Evolutionary conservation across 2,797 vertebrate genomes (phyloP).

Genomic region (Odontamblyopus lacepedii): DNA sequence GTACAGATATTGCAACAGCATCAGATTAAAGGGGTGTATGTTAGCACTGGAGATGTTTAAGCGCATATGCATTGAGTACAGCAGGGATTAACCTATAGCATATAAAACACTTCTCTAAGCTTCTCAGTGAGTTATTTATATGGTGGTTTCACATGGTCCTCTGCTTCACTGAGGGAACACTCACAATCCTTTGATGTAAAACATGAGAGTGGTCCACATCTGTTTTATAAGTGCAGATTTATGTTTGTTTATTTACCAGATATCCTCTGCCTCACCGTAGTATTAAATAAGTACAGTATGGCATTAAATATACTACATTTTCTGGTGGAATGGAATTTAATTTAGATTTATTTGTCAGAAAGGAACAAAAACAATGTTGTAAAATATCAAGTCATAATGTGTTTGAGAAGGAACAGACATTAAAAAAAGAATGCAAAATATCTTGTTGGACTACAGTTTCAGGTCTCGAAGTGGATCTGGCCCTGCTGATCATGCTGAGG

Average conservation of each 20-base stretch:
- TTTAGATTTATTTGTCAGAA: too few relatives aligned
- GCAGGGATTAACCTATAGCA: conserved; percentile 31
- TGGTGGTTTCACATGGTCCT: not conserved
- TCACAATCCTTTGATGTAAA: conserved; percentile 17
- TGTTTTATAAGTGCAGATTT: conserved; percentile 24
- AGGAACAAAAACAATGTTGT: too few relatives aligned
- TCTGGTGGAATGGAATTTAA: too few relatives aligned
- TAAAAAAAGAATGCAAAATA: too few relatives aligned
- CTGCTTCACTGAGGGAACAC: conserved; percentile 20
- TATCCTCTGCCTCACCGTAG: not conserved
- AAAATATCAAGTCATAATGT: too few relatives aligned
- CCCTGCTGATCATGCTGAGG: not conserved
- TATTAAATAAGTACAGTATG: too few relatives aligned
- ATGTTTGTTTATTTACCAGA: not conserved
- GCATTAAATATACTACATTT: too few relatives aligned
- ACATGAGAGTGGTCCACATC: conserved; percentile 20
- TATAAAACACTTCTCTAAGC: conserved; percentile 3
- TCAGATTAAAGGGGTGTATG: not conserved
- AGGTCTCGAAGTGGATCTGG: not conserved
- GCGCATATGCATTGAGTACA: not conserved
- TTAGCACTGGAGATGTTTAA: not conserved
- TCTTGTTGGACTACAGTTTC: too few relatives aligned
- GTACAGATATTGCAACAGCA: not conserved
- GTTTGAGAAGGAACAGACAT: too few relatives aligned
- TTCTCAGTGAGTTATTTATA: conserved; percentile 18